These are phyloP conservation scores for Ischnus inquisitorius DNA, from an alignment of 2,888 invertebrate species.

Conservation along the genomic window DNA sequence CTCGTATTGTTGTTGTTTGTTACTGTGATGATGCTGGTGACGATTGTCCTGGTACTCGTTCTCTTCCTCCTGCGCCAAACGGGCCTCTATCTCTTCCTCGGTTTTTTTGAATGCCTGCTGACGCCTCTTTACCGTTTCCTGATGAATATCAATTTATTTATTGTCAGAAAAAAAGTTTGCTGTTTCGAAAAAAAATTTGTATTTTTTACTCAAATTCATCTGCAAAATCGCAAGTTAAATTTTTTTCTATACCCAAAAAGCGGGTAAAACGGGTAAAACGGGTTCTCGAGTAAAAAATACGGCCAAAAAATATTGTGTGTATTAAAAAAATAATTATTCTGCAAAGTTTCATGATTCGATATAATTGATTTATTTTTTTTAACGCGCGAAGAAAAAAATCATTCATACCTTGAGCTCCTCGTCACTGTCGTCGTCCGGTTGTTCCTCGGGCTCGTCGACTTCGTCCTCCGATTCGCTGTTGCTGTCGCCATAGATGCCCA, in stretches of 20 bases:
- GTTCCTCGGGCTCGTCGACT: conserved; percentile 85
- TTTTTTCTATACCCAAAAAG: too few species aligned
- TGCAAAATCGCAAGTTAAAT: too few species aligned
- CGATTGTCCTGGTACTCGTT: conserved; percentile 76
- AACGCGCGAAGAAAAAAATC: background rate
- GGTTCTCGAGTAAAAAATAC: too few species aligned
- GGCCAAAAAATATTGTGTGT: too few species aligned
- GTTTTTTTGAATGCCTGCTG: conserved; percentile 91
- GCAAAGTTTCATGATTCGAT: too few species aligned
- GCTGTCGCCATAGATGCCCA: conserved; percentile 94
- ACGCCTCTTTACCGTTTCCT: conserved; percentile 89
- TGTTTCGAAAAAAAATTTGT: too few species aligned
- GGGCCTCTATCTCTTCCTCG: conserved; percentile 92
- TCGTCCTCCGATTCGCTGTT: conserved; percentile 87
- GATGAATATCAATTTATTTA: conserved; percentile 12
- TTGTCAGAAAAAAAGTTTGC: too few species aligned
- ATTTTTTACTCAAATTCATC: too few species aligned
- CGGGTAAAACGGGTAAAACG: too few species aligned
- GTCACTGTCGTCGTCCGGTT: conserved; percentile 88
- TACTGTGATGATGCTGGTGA: conserved; percentile 59
- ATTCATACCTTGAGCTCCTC: conserved; percentile 90
- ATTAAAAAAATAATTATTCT: too few species aligned
- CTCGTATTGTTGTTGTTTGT: conserved; percentile 72
- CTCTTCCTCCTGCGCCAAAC: conserved; percentile 89
- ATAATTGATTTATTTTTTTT: too few species aligned